These are phyloP conservation scores for Anoplophora glabripennis DNA, from an alignment of 1,140 invertebrate genomes.

Conservation along the genomic window DNA sequence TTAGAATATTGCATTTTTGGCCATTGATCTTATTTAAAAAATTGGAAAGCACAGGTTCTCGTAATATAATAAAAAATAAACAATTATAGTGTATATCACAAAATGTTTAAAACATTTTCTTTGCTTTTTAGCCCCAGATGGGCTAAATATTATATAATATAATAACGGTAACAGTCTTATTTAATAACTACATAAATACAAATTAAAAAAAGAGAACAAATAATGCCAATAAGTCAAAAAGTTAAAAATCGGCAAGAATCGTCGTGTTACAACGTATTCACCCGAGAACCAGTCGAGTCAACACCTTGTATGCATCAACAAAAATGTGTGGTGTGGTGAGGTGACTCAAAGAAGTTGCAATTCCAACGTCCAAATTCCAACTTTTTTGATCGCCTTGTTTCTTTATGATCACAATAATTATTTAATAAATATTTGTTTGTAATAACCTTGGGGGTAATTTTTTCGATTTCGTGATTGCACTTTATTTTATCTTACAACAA, in stretches of 20 bases:
- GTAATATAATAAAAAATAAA: slow-evolving; percentile 30
- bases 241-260: slow-evolving; percentile 16
- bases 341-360: slow-evolving; percentile 1
- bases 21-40: slow-evolving; percentile 18
- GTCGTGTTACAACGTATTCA: not conserved
- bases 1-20: slow-evolving; percentile 26
- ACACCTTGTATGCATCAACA: slow-evolving; percentile 39
- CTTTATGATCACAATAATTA: slow-evolving; percentile 9
- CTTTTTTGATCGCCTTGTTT: too few relatives aligned
- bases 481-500: slow-evolving; percentile 34
- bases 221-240: slow-evolving; percentile 19
- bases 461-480: slow-evolving; percentile 40
- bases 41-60: slow-evolving; percentile 24
- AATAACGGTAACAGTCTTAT: slow-evolving; percentile 51
- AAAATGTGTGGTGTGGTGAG: slow-evolving; percentile 18
- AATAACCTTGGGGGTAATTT: slow-evolving; percentile 19
- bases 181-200: slow-evolving; percentile 46
- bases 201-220: slow-evolving; percentile 19
- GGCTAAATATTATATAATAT: slow-evolving; percentile 42
- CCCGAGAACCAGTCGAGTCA: not conserved
- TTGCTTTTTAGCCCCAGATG: slow-evolving; percentile 27
- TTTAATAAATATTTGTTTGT: slow-evolving; percentile 20
- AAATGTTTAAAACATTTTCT: slow-evolving; percentile 46
- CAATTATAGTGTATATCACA: slow-evolving; percentile 41
- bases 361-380: too few relatives aligned